Conservation (phyloP, 2,888 invertebrate genomes). For the Zygaena filipendulae region DNA sequence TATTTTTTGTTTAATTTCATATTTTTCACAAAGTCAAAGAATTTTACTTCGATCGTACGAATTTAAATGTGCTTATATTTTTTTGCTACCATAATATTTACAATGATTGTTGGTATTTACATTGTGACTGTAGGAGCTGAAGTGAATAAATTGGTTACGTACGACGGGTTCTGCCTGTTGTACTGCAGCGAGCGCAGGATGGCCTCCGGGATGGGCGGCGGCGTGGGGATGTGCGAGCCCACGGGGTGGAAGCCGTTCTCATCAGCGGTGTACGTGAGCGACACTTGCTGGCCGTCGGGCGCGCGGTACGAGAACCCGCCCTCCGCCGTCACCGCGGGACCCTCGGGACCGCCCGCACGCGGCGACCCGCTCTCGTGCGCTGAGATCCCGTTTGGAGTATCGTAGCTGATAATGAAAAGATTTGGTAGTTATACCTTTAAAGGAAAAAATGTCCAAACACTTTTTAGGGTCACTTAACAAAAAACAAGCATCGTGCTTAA, state of each 20-base stretch:
- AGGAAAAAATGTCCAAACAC: too few species aligned
- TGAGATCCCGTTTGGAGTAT: slow-evolving; percentile 73
- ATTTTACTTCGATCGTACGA: too few species aligned
- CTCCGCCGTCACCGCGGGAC: slow-evolving; percentile 68
- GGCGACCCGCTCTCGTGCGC: slow-evolving; percentile 69
- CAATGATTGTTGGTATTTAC: too few species aligned
- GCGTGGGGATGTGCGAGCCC: slow-evolving; percentile 69
- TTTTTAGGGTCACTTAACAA: too few species aligned
- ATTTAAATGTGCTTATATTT: too few species aligned
- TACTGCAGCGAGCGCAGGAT: slow-evolving; percentile 62
- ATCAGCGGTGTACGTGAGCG: slow-evolving; percentile 75
- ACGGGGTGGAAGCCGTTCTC: slow-evolving; percentile 77
- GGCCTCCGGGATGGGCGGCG: slow-evolving; percentile 70
- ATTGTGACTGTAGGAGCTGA: too few species aligned
- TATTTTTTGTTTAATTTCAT: too few species aligned
- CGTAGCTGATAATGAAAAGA: slow-evolving; percentile 61
- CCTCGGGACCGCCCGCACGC: slow-evolving; percentile 66
- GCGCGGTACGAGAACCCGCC: slow-evolving; percentile 75
- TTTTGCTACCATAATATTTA: too few species aligned
- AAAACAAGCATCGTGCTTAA: too few species aligned
- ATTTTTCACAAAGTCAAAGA: too few species aligned
- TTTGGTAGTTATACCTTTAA: too few species aligned
- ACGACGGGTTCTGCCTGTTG: slow-evolving; percentile 37
- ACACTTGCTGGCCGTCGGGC: slow-evolving; percentile 73
- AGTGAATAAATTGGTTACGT: too few species aligned